Conservation (phyloP, 1,140 invertebrate genomes). For the Zaprionus tsacasi region DNA sequence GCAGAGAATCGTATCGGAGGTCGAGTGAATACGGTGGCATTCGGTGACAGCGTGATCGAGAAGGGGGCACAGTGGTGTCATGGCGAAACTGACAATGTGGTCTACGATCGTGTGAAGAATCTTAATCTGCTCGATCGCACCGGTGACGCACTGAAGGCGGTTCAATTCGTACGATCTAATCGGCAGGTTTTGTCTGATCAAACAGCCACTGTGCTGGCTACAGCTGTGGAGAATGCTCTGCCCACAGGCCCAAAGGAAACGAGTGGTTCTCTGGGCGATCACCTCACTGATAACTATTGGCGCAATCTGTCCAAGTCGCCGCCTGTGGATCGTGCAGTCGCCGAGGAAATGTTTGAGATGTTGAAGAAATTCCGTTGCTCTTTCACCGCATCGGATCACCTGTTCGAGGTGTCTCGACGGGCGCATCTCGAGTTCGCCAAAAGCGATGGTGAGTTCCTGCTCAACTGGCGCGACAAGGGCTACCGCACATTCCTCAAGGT, state of each 20-base stretch:
- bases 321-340: conserved; percentile 58
- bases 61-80: conserved; percentile 92
- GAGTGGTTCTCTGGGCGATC: conserved; percentile 84
- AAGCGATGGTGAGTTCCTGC: conserved; percentile 86
- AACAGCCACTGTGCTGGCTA: conserved; percentile 47
- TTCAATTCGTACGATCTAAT: conserved; percentile 79
- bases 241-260: conserved; percentile 49
- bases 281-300: conserved; percentile 80
- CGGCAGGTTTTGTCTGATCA: conserved; percentile 70
- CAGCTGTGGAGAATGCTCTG: conserved; percentile 16
- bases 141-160: conserved; percentile 32
- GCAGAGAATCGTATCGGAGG: conserved; percentile 90
- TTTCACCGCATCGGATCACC: conserved; percentile 86
- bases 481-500: conserved; percentile 87
- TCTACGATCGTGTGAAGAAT: conserved; percentile 88
- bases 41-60: conserved; percentile 89
- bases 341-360: conserved; percentile 84
- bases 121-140: conserved; percentile 85
- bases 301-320: conserved; percentile 36
- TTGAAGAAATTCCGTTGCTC: conserved; percentile 84
- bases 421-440: conserved; percentile 85
- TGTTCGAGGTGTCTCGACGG: conserved; percentile 86
- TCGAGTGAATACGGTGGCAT: conserved; percentile 86
- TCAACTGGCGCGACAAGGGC: conserved; percentile 87
- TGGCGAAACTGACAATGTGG: conserved; percentile 89